phyloP scores from a whole-genome alignment of 35 echinoderm and acorn worm genomes.

The Ptychodera flava region DNA sequence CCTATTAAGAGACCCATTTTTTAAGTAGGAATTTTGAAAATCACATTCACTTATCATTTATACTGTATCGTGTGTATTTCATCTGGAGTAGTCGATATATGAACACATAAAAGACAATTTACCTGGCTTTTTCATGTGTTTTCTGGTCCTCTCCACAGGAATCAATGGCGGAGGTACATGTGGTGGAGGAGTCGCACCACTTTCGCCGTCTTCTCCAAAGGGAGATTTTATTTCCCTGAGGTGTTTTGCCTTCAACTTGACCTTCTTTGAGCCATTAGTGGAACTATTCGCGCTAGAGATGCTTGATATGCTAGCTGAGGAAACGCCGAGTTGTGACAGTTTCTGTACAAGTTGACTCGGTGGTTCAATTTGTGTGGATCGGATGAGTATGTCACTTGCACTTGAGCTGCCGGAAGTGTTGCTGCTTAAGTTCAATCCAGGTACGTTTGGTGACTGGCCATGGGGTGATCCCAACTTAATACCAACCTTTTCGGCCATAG shows the following conservation, averaged over 20 bases:
- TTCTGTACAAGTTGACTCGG: background rate
- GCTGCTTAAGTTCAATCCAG: background rate
- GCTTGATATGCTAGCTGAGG: constrained; percentile 41
- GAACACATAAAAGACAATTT: too few species aligned
- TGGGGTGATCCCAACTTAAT: background rate
- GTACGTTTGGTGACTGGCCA: background rate
- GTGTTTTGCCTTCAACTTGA: constrained; percentile 83
- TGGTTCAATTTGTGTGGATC: background rate
- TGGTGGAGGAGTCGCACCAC: background rate
- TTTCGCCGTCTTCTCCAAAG: constrained; percentile 41
- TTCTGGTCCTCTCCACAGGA: constrained; percentile 14
- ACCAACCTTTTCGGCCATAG: background rate
- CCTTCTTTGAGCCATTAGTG: constrained; percentile 38
- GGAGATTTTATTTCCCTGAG: constrained; percentile 73
- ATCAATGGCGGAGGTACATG: constrained; percentile 37
- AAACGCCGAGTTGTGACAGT: background rate
- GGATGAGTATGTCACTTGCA: constrained; percentile 7
- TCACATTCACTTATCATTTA: too few species aligned
- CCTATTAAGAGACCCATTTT: too few species aligned
- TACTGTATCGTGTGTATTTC: too few species aligned
- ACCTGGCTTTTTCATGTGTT: too few species aligned
- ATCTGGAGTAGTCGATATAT: too few species aligned
- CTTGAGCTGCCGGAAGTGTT: constrained; percentile 7
- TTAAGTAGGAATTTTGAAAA: too few species aligned
- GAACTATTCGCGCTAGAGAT: background rate